Conservation (phyloP, 2,113 vertebrate genomes). For the Ceyx cyanopectus region DNA sequence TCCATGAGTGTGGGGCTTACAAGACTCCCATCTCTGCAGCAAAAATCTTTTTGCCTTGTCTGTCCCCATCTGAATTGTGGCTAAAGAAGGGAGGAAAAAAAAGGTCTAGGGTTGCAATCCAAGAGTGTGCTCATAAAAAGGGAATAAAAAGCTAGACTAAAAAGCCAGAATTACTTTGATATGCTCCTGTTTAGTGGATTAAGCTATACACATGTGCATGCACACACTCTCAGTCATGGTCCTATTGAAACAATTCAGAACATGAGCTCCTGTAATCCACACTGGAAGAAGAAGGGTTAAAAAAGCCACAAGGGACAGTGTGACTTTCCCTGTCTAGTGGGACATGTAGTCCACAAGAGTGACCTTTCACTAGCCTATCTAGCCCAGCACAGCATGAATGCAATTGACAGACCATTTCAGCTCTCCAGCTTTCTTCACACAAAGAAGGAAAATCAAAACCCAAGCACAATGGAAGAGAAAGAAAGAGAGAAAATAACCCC, state of each 20-base stretch:
- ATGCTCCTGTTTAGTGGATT: background rate
- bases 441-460: slow-evolving; percentile 79
- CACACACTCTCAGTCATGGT: background rate
- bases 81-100: background rate
- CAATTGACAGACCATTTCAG: slow-evolving; percentile 81
- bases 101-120: background rate
- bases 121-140: background rate
- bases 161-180: background rate
- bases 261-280: slow-evolving; percentile 55
- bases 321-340: background rate
- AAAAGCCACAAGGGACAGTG: background rate
- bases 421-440: slow-evolving; percentile 78
- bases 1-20: background rate
- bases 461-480: slow-evolving; percentile 73
- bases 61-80: background rate
- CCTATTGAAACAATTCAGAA: slow-evolving; percentile 45
- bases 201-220: background rate
- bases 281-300: slow-evolving; percentile 25
- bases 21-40: background rate
- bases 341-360: slow-evolving; percentile 56
- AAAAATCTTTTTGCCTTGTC: background rate
- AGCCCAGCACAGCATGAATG: slow-evolving; percentile 75
- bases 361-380: slow-evolving; percentile 77
- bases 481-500: slow-evolving; percentile 78
- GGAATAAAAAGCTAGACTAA: background rate